Conservation (phyloP, 2,888 invertebrate genomes). For the Gordius sp. region DNA sequence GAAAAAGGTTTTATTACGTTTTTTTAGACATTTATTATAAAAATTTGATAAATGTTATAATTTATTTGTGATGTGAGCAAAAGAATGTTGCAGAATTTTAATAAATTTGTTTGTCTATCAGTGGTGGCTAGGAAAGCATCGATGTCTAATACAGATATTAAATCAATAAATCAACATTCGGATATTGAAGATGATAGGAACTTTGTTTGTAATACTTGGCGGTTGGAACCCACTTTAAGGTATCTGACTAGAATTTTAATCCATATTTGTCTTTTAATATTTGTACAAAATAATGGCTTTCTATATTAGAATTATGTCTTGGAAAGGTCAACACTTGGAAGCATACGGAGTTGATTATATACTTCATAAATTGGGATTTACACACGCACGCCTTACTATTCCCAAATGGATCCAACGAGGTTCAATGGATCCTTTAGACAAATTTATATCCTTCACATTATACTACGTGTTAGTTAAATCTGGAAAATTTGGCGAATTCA, state of each 20-base stretch:
- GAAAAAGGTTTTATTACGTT: constrained; percentile 19
- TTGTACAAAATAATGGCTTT: neutral
- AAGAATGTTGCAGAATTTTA: no score
- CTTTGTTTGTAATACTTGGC: constrained; percentile 79
- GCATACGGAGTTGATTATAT: constrained; percentile 95
- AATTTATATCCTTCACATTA: constrained; percentile 46
- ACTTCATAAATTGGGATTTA: constrained; percentile 79
- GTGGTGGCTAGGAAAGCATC: no score
- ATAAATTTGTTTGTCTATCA: no score
- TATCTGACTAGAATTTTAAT: neutral
- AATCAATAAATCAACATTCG: no score
- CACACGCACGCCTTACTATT: constrained; percentile 85
- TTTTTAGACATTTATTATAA: constrained; percentile 4
- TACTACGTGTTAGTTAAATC: neutral
- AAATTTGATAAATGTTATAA: no score
- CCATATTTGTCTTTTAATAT: neutral
- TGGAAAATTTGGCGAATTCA: no score
- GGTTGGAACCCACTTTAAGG: constrained; percentile 62
- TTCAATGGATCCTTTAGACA: constrained; percentile 84
- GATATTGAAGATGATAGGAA: constrained; percentile 68
- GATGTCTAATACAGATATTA: no score
- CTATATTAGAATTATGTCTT: constrained; percentile 31
- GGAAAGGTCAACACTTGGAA: constrained; percentile 84
- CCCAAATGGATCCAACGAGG: constrained; percentile 98
- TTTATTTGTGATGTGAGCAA: no score